Conservation (phyloP, 2,888 invertebrate species). For the Aleiodes leptofemur region DNA sequence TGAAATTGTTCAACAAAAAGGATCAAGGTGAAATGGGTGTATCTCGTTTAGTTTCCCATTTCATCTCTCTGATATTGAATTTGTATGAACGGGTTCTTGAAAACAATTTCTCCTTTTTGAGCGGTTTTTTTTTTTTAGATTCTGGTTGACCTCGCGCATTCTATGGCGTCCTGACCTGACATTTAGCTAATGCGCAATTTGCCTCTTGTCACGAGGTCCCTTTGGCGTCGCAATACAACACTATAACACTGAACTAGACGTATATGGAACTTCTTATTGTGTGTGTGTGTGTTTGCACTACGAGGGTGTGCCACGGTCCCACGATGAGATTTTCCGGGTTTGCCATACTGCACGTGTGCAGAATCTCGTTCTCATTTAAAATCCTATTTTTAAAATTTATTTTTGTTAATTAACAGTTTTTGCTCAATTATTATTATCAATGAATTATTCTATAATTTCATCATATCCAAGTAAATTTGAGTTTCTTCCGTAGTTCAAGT, state of each 20-base stretch:
- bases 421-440: no score
- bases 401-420: not conserved
- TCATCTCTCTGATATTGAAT: not conserved
- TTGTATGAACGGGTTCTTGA: no score
- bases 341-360: slow-evolving; percentile 22
- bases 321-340: slow-evolving; percentile 50
- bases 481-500: not conserved
- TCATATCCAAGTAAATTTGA: no score
- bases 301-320: slow-evolving; percentile 56
- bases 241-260: slow-evolving; percentile 40
- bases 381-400: slow-evolving; percentile 2
- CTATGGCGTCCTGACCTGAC: slow-evolving; percentile 50
- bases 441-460: no score
- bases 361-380: slow-evolving; percentile 16
- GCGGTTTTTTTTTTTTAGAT: slow-evolving; percentile 3
- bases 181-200: slow-evolving; percentile 58
- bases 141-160: slow-evolving; percentile 26
- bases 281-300: slow-evolving; percentile 29
- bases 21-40: no score
- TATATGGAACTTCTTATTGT: slow-evolving; percentile 42
- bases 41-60: not conserved
- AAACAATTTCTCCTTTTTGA: slow-evolving; percentile 8
- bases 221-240: slow-evolving; percentile 50
- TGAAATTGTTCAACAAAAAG: no score
- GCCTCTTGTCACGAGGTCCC: slow-evolving; percentile 57